A percentile compares a stretch with the other conserved stretches of the same genome.
Evolutionary conservation across 2,113 vertebrate genomes (phyloP).

Genomic region (Nyctibius bracteatus): DNA sequence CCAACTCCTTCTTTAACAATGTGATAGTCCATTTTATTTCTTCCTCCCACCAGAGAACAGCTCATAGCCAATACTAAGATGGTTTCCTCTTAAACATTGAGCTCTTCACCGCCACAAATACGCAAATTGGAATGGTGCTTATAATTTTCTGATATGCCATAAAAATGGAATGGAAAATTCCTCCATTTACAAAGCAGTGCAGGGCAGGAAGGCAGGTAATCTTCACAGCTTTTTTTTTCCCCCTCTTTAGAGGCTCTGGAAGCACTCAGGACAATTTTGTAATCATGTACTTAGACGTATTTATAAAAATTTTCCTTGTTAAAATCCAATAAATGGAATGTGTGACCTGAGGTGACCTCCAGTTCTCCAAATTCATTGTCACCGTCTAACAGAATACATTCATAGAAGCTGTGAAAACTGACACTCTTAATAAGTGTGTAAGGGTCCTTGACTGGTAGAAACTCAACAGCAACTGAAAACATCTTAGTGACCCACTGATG

Average conservation of each 20-base stretch:
- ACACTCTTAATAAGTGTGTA: background rate
- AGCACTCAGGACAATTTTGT: background rate
- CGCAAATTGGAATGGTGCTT: background rate
- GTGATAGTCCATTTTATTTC: background rate
- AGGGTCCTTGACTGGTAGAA: background rate
- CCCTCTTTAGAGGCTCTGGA: background rate
- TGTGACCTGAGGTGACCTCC: background rate
- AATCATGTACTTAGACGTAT: background rate
- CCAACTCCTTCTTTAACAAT: background rate
- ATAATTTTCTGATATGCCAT: background rate
- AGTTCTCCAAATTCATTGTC: background rate
- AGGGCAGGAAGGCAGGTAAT: background rate
- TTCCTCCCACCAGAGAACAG: background rate
- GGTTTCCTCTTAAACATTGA: background rate
- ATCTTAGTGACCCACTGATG: background rate
- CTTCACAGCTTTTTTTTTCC: background rate
- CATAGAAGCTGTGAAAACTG: background rate
- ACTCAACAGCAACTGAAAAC: constrained; percentile 17
- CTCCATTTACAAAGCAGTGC: background rate
- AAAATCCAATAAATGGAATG: background rate
- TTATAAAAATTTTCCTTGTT: constrained; percentile 36
- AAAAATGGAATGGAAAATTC: background rate
- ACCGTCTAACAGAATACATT: background rate
- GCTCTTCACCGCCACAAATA: background rate
- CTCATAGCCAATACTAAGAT: background rate